phyloP scores from a whole-genome alignment of 2,113 vertebrate genomes.

The Crotalus viridis region DNA sequence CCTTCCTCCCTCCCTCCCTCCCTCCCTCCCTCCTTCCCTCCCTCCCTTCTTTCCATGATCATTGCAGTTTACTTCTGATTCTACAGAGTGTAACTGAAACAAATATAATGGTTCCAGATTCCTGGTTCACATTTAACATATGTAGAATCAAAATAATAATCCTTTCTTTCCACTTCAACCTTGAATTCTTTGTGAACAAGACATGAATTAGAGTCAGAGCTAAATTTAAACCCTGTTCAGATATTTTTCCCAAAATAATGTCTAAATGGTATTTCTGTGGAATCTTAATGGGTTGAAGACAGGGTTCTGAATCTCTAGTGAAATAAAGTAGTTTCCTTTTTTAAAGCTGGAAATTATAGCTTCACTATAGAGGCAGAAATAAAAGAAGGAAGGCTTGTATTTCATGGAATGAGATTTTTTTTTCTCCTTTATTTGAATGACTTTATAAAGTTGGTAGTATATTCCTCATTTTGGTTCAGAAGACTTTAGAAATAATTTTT shows the following conservation, averaged over 20 bases:
- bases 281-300: neutral
- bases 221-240: neutral
- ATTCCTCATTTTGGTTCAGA: conserved; percentile 21
- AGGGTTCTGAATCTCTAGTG: conserved; percentile 18
- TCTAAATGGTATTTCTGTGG: conserved; percentile 34
- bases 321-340: conserved; percentile 34
- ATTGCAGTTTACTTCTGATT: neutral
- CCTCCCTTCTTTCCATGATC: neutral
- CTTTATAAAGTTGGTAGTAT: conserved; percentile 24
- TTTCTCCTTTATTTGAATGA: conserved; percentile 29
- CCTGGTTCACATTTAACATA: conserved; percentile 23
- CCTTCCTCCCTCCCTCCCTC: neutral
- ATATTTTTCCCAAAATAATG: neutral
- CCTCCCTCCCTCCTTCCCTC: neutral
- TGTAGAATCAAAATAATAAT: neutral
- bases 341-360: neutral
- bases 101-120: conserved; percentile 23
- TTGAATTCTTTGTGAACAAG: conserved; percentile 12
- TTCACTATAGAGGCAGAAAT: conserved; percentile 8
- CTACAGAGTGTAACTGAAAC: neutral
- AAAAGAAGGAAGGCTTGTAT: conserved; percentile 13
- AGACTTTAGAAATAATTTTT: conserved; percentile 32
- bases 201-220: conserved; percentile 24
- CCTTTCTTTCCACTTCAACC: conserved; percentile 20
- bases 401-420: conserved; percentile 17